Evolutionary conservation across 2,113 vertebrate species (phyloP).

Genomic region (Scomber japonicus): DNA sequence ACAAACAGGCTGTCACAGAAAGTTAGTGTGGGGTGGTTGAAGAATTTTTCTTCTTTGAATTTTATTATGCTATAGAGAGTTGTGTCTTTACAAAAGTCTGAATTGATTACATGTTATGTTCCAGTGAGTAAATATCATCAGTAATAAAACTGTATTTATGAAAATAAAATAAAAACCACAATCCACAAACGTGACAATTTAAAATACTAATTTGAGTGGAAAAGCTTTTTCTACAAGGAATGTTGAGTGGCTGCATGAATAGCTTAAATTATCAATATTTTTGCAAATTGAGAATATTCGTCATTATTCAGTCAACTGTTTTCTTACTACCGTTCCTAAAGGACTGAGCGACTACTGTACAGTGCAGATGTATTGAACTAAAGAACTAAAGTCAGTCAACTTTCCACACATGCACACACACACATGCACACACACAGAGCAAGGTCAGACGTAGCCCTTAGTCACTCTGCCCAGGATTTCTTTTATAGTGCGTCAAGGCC

Average conservation of each 20-base stretch:
- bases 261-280: constrained; percentile 1
- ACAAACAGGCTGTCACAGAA: too few species aligned
- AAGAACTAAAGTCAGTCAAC: background rate
- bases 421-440: background rate
- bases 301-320: background rate
- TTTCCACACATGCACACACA: too few species aligned
- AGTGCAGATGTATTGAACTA: background rate
- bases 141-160: too few species aligned
- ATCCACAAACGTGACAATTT: too few species aligned
- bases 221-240: background rate
- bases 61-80: too few species aligned
- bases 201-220: too few species aligned
- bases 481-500: constrained; percentile 47
- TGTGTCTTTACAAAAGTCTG: too few species aligned
- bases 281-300: background rate
- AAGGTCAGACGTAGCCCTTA: constrained; percentile 70
- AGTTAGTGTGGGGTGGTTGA: too few species aligned
- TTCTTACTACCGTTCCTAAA: constrained; percentile 11
- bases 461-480: constrained; percentile 43
- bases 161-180: too few species aligned
- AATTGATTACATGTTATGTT: too few species aligned
- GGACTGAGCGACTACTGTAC: background rate
- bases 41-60: too few species aligned
- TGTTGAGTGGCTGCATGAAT: background rate
- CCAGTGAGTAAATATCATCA: too few species aligned